phyloP scores from a whole-genome alignment of 2,888 invertebrate species.

The Nymphalis urticae region DNA sequence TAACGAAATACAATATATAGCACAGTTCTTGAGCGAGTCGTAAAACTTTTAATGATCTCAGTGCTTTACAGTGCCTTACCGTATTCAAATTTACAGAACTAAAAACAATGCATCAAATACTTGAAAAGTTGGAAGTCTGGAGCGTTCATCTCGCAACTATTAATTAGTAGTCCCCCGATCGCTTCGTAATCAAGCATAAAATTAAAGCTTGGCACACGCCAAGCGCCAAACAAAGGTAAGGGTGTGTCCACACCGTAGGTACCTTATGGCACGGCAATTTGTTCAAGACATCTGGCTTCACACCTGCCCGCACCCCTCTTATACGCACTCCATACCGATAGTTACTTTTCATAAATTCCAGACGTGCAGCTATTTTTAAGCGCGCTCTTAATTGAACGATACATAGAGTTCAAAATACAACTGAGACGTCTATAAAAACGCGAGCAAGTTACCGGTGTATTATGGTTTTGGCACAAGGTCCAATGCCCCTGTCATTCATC shows the following conservation, averaged over 20 bases:
- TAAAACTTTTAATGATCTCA: slow-evolving; percentile 41
- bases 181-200: slow-evolving; percentile 80
- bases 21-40: slow-evolving; percentile 18
- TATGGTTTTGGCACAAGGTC: slow-evolving; percentile 72
- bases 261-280: slow-evolving; percentile 79
- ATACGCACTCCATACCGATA: slow-evolving; percentile 61
- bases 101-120: slow-evolving; percentile 43
- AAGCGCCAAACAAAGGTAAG: slow-evolving; percentile 67
- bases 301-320: slow-evolving; percentile 73
- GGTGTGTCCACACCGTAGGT: slow-evolving; percentile 72
- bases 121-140: slow-evolving; percentile 43
- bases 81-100: slow-evolving; percentile 39
- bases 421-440: slow-evolving; percentile 25
- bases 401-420: slow-evolving; percentile 47
- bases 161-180: slow-evolving; percentile 71
- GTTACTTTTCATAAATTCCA: slow-evolving; percentile 41
- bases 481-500: slow-evolving; percentile 72
- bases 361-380: slow-evolving; percentile 29
- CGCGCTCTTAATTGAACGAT: slow-evolving; percentile 36
- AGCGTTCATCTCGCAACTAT: slow-evolving; percentile 69
- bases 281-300: slow-evolving; percentile 81
- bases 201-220: slow-evolving; percentile 82
- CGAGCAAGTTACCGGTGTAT: slow-evolving; percentile 49
- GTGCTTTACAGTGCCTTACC: slow-evolving; percentile 29
- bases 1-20: slow-evolving; percentile 9